Percentiles rank a stretch among this genome's conserved stretches.
phyloP scores from a whole-genome alignment of 2,113 vertebrate species.

The Kryptolebias marmoratus region DNA sequence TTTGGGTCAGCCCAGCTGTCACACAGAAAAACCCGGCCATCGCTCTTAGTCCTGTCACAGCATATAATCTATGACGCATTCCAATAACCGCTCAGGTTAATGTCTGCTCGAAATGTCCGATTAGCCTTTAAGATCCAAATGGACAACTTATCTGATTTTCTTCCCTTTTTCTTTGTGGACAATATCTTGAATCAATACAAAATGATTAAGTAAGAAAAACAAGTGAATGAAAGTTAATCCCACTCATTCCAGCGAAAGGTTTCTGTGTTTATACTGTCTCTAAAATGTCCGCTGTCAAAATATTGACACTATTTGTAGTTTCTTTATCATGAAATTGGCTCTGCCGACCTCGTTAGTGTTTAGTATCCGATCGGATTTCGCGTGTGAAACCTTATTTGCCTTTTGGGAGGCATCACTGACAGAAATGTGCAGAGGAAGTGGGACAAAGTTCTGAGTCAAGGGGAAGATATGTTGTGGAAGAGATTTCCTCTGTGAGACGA shows the following conservation, averaged over 20 bases:
- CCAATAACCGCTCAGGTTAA: conserved; percentile 61
- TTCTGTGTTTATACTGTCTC: conserved; percentile 25
- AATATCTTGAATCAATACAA: too few relatives aligned
- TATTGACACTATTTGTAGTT: conserved; percentile 26
- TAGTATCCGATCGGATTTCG: conserved; percentile 12
- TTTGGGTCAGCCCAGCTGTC: conserved; percentile 75
- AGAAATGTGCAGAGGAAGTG: conserved; percentile 41
- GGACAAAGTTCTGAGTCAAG: conserved; percentile 68
- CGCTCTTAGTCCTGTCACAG: conserved; percentile 59
- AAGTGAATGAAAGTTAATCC: not conserved
- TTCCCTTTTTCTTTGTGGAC: too few relatives aligned
- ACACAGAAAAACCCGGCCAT: conserved; percentile 41
- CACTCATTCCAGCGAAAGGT: not conserved
- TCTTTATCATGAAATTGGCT: conserved; percentile 11
- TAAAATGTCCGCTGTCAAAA: conserved; percentile 37
- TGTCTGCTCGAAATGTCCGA: conserved; percentile 27
- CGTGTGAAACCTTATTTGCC: conserved; percentile 27
- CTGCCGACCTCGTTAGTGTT: conserved; percentile 42
- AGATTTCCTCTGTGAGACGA: conserved; percentile 18
- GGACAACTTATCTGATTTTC: not conserved
- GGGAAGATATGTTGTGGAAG: conserved; percentile 15
- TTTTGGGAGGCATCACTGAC: conserved; percentile 28
- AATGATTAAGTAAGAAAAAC: too few relatives aligned
- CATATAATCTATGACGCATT: conserved; percentile 67
- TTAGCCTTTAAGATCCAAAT: conserved; percentile 43